Percentiles rank a stretch among this genome's conserved stretches.
Conservation (phyloP, 2,888 invertebrate species). For the Ypsolopha sequella region DNA sequence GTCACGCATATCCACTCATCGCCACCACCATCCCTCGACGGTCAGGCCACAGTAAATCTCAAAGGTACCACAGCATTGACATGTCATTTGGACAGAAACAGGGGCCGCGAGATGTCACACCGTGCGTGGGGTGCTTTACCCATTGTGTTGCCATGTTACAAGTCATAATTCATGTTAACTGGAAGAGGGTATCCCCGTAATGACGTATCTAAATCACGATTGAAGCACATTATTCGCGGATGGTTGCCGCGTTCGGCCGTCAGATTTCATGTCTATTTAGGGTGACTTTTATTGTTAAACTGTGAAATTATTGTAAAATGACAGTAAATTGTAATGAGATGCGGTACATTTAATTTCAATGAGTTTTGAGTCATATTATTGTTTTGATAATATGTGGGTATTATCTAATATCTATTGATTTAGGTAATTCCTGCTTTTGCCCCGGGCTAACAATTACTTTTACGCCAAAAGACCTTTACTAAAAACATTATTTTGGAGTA, state of each 20-base stretch:
- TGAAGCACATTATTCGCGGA: constrained; percentile 42
- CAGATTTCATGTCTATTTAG: background rate
- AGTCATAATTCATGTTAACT: constrained; percentile 61
- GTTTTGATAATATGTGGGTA: too few relatives aligned
- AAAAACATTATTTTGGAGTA: too few relatives aligned
- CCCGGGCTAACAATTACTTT: too few relatives aligned
- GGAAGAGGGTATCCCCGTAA: constrained; percentile 35
- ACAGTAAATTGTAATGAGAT: background rate
- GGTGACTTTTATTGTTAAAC: background rate
- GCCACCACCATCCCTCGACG: background rate
- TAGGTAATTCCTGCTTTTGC: too few relatives aligned
- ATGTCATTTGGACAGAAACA: constrained; percentile 48
- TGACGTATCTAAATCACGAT: constrained; percentile 37
- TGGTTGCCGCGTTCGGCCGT: background rate
- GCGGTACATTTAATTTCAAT: background rate
- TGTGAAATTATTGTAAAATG: background rate
- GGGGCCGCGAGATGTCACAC: constrained; percentile 48
- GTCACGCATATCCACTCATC: too few relatives aligned
- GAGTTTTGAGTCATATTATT: background rate
- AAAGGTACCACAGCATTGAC: constrained; percentile 29
- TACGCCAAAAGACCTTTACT: too few relatives aligned
- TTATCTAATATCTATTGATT: too few relatives aligned
- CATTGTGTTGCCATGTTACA: constrained; percentile 28
- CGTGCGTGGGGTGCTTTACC: constrained; percentile 15
- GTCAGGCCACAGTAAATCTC: background rate